A percentile compares a stretch with the other conserved stretches of the same genome.
phyloP scores from a whole-genome alignment of 2,888 invertebrate species.

The Agriopis aurantiaria region DNA sequence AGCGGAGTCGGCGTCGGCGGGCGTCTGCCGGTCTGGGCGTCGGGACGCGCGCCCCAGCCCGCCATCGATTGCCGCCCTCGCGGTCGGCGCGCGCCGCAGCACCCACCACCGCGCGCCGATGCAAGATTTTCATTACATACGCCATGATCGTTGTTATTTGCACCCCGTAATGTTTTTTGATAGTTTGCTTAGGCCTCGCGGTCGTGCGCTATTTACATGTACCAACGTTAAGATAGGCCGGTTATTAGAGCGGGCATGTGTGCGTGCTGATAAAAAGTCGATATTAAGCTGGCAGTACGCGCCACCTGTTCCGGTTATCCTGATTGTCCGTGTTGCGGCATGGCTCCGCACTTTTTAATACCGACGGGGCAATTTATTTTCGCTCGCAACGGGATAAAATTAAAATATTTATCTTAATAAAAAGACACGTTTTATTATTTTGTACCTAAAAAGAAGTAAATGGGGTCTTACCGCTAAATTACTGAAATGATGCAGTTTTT shows the following conservation, averaged over 20 bases:
- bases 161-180: conserved; percentile 85
- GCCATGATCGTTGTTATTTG: conserved; percentile 85
- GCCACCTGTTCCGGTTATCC: conserved; percentile 70
- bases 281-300: conserved; percentile 61
- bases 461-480: background rate
- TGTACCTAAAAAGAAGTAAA: conserved; percentile 6
- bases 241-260: conserved; percentile 55
- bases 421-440: conserved; percentile 27
- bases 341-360: conserved; percentile 59
- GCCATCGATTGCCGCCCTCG: conserved; percentile 86
- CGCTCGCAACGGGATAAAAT: conserved; percentile 34
- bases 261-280: conserved; percentile 65
- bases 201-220: conserved; percentile 57
- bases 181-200: conserved; percentile 77
- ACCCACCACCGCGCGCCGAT: conserved; percentile 59
- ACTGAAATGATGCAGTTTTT: background rate
- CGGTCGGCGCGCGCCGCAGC: conserved; percentile 79
- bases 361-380: conserved; percentile 43
- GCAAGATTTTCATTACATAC: conserved; percentile 85
- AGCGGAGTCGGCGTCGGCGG: conserved; percentile 82
- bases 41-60: conserved; percentile 85
- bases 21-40: conserved; percentile 88
- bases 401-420: conserved; percentile 36
- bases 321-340: conserved; percentile 65
- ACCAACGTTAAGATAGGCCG: conserved; percentile 53